phyloP scores from a whole-genome alignment of 2,113 vertebrate species.

The Desmodus rotundus region DNA sequence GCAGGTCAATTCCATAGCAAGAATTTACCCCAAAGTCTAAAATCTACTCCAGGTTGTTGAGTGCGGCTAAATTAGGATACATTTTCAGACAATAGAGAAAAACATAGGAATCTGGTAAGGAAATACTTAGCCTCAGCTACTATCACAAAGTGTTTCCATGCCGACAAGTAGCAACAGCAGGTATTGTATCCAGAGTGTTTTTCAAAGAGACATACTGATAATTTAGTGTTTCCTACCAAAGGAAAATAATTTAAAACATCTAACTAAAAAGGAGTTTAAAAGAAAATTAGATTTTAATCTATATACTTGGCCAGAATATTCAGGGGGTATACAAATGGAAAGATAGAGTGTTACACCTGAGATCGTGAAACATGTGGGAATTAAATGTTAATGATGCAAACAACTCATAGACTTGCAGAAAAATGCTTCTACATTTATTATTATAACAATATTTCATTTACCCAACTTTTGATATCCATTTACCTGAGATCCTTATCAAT shows the following conservation, averaged over 20 bases:
- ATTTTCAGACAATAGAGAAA: not conserved
- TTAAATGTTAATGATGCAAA: not conserved
- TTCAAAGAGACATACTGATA: not conserved
- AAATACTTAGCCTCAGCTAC: not conserved
- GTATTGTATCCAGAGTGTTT: not conserved
- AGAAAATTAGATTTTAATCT: conserved; percentile 25
- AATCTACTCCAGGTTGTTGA: not conserved
- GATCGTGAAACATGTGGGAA: not conserved
- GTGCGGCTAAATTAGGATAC: conserved; percentile 31
- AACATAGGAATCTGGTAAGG: not conserved
- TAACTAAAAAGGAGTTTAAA: not conserved
- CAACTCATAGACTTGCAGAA: not conserved
- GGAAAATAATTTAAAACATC: not conserved
- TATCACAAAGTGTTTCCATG: conserved; percentile 55
- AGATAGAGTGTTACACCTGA: not conserved
- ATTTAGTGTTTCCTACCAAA: conserved; percentile 32
- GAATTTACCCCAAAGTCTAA: not conserved
- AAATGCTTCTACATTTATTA: not conserved
- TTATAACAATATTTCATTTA: not conserved
- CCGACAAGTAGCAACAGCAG: conserved; percentile 11
- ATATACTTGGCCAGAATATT: not conserved
- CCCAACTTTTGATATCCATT: not conserved
- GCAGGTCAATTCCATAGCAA: not conserved
- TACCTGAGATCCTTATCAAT: not conserved
- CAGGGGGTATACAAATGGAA: not conserved